These are phyloP conservation scores for Chalcis sispes DNA, from an alignment of 2,888 invertebrate genomes.

Conservation along the genomic window DNA sequence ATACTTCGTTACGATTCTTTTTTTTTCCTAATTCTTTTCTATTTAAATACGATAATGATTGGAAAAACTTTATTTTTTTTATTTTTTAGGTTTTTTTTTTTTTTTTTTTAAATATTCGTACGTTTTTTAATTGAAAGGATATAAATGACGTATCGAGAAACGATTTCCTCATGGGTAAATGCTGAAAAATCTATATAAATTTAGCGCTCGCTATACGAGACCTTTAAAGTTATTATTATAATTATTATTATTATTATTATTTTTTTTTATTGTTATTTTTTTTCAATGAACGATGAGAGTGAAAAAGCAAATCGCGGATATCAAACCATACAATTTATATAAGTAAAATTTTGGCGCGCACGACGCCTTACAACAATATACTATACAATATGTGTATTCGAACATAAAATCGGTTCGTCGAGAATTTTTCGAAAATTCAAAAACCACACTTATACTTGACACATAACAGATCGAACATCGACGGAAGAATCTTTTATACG, in stretches of 20 bases:
- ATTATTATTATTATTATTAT: too few species aligned
- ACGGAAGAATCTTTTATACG: constrained; percentile 37
- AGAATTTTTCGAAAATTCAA: constrained; percentile 54
- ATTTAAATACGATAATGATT: constrained; percentile 50
- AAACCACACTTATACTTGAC: constrained; percentile 51
- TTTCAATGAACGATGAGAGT: constrained; percentile 41
- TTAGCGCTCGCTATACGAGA: constrained; percentile 43
- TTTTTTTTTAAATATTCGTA: constrained; percentile 25
- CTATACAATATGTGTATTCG: too few species aligned
- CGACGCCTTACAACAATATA: constrained; percentile 13
- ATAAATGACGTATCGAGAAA: constrained; percentile 48
- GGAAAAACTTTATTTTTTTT: constrained; percentile 38
- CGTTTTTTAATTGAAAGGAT: constrained; percentile 36
- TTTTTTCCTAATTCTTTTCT: constrained; percentile 42
- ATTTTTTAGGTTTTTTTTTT: constrained; percentile 6
- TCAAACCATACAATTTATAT: constrained; percentile 28
- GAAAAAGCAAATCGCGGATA: constrained; percentile 23
- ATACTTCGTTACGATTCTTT: constrained; percentile 30
- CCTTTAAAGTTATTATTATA: too few species aligned
- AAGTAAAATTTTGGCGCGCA: constrained; percentile 5
- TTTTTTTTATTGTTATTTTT: too few species aligned
- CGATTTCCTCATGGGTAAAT: constrained; percentile 46
- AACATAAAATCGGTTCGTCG: constrained; percentile 42
- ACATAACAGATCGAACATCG: constrained; percentile 53
- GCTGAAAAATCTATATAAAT: constrained; percentile 49